phyloP scores from a whole-genome alignment of 2,113 vertebrate genomes.

The Cryptomyrus ogoouensis region DNA sequence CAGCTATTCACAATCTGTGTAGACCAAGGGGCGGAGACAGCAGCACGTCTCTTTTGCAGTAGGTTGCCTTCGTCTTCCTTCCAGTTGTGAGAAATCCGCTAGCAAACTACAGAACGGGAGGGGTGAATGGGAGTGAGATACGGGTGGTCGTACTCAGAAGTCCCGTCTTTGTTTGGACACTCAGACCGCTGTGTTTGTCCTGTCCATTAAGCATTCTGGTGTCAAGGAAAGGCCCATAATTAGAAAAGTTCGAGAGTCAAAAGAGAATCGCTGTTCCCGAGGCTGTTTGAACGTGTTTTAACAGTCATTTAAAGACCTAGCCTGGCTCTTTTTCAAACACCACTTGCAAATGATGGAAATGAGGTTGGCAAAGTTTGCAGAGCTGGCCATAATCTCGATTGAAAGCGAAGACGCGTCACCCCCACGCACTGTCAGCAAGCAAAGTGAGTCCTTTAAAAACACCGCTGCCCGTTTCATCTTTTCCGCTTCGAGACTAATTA shows the following conservation, averaged over 20 bases:
- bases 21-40: constrained; percentile 23
- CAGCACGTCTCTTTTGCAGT: constrained; percentile 22
- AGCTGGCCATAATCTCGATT: constrained; percentile 64
- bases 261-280: constrained; percentile 43
- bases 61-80: constrained; percentile 25
- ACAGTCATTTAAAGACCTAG: constrained; percentile 52
- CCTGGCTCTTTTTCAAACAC: constrained; percentile 27
- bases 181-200: constrained; percentile 57
- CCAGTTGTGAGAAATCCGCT: constrained; percentile 38
- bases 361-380: constrained; percentile 58
- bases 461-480: constrained; percentile 41
- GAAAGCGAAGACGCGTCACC: constrained; percentile 53
- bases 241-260: constrained; percentile 49
- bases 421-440: constrained; percentile 44
- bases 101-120: constrained; percentile 35
- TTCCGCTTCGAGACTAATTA: constrained; percentile 39
- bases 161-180: constrained; percentile 36
- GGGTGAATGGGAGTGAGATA: constrained; percentile 5
- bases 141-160: constrained; percentile 54
- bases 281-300: constrained; percentile 60
- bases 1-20: constrained; percentile 23
- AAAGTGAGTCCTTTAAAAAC: constrained; percentile 51
- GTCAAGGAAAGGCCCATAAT: constrained; percentile 55
- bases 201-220: constrained; percentile 63
- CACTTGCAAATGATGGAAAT: constrained; percentile 55